These are phyloP conservation scores for Dryocosmus kuriphilus DNA, from an alignment of 2,888 invertebrate genomes.

Conservation along the genomic window DNA sequence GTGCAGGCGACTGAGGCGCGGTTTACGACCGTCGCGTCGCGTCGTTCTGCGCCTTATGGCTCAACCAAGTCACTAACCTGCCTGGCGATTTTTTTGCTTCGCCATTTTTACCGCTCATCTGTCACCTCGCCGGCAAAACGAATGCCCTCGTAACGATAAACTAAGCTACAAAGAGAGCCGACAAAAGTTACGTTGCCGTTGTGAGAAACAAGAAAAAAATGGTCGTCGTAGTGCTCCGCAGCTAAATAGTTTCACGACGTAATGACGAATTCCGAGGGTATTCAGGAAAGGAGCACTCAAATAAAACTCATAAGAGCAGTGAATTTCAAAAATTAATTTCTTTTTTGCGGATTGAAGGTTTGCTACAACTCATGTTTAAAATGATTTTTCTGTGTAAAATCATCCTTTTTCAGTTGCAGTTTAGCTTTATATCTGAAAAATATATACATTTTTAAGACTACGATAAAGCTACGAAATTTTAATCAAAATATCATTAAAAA, in stretches of 20 bases:
- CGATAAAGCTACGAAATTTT: no score
- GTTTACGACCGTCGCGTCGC: slow-evolving; percentile 45
- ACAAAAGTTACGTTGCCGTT: slow-evolving; percentile 44
- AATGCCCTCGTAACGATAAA: slow-evolving; percentile 37
- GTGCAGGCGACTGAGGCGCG: slow-evolving; percentile 49
- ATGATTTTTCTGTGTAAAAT: no score
- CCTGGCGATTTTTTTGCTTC: slow-evolving; percentile 36
- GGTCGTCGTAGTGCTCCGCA: neutral
- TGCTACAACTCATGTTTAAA: no score
- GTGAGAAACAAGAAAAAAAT: slow-evolving; percentile 43
- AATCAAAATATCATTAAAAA: no score
- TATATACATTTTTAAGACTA: no score
- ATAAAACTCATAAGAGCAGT: no score
- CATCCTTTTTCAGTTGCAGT: no score
- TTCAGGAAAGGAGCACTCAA: neutral
- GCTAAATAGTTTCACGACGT: neutral
- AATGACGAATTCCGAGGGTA: neutral
- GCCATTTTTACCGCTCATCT: slow-evolving; percentile 49
- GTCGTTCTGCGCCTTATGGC: slow-evolving; percentile 44
- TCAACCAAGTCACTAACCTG: slow-evolving; percentile 56
- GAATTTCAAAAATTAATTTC: no score
- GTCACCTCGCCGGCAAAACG: slow-evolving; percentile 45
- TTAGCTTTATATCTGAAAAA: no score
- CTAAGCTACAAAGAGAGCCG: slow-evolving; percentile 38
- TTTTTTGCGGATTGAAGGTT: no score